Base-by-base conservation (phyloP, 2,888 invertebrate genomes). In the Mythimna ferrago region DNA sequence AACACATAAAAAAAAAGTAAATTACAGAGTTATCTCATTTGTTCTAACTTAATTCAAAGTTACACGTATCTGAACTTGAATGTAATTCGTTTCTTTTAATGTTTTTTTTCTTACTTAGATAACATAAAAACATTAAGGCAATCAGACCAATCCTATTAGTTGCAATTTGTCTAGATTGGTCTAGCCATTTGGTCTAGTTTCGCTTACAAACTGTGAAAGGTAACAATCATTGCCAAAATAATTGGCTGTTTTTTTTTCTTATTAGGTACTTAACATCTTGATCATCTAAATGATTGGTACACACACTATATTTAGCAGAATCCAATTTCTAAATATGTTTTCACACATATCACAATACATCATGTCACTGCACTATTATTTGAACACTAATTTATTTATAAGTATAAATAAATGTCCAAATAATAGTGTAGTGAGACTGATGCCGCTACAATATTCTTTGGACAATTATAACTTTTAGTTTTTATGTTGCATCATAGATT, bases 71-170 rank as follows among this genome's bases (percentile, higher is more conserved):
- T 65, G 56, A 44, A 53, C 56, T 65, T 19, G 56, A 69, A 68
- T 26, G 21, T 10, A 48, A 65, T 53, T 66, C 16, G 35, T 60
- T 63, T 44, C 10, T 67, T 66, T 69, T 53, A 32, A 61, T 11
- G 21, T 44, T 26, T n/a, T 2, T 35, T 26, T 14, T 70, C 35
- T 57, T 64, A 48, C 26, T 35, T 64, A 53, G 21, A 69, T 21
- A 74, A 78, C 65, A 65, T 51, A 57, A 61, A 57, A 80, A 62
- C 57, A 75, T 80, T 74, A 41, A 75, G 61, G 56, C 70, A 48
- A 62, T 75, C 69, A 80, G 65, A 62, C 65, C 32, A 70, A 75
- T 58, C 38, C 65, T 48, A 73, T 79, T 80, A 62, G 16, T 61
- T 48, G 2, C 74, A 75, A 75, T 75, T 78, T 65, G 44, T 65